A percentile compares a stretch with the other conserved stretches of the same genome.
phyloP scores from a whole-genome alignment of 2,797 vertebrate genomes.

The Bufotes viridis region DNA sequence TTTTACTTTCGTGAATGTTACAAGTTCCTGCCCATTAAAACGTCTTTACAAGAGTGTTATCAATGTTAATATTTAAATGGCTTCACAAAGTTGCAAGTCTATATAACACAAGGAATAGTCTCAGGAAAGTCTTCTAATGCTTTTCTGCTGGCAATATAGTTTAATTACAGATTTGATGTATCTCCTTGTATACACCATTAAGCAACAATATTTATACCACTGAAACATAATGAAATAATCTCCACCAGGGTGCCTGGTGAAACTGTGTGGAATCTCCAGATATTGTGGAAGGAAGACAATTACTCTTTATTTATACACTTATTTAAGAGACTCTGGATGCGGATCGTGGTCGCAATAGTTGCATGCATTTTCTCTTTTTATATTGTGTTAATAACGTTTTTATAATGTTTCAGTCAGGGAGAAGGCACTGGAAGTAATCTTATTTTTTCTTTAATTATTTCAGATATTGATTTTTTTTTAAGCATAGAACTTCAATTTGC shows the following conservation, averaged over 20 bases:
- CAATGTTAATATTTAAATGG: constrained; percentile 25
- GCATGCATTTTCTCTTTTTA: constrained; percentile 4
- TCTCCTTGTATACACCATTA: constrained; percentile 57
- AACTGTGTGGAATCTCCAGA: constrained; percentile 34
- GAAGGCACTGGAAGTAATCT: constrained; percentile 3
- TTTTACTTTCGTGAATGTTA: neutral
- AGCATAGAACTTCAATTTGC: constrained; percentile 9
- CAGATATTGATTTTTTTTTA: constrained; percentile 17
- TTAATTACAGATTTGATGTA: constrained; percentile 60
- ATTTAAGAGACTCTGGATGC: constrained; percentile 2
- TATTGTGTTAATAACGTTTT: constrained; percentile 27
- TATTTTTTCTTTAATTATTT: constrained; percentile 43
- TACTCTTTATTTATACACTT: constrained; percentile 49
- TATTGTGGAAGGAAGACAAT: constrained; percentile 38
- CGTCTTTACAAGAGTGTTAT: constrained; percentile 21
- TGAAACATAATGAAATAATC: constrained; percentile 58
- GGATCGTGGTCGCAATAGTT: neutral
- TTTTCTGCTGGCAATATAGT: constrained; percentile 46
- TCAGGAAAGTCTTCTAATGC: constrained; percentile 24
- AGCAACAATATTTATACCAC: constrained; percentile 60
- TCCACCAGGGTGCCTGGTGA: constrained; percentile 46
- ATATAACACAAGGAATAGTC: constrained; percentile 31
- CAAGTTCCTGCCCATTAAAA: constrained; percentile 29
- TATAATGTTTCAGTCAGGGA: constrained; percentile 28
- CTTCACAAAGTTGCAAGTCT: constrained; percentile 29